phyloP scores from a whole-genome alignment of 2,888 invertebrate species.

The Crepidodera aurea region DNA sequence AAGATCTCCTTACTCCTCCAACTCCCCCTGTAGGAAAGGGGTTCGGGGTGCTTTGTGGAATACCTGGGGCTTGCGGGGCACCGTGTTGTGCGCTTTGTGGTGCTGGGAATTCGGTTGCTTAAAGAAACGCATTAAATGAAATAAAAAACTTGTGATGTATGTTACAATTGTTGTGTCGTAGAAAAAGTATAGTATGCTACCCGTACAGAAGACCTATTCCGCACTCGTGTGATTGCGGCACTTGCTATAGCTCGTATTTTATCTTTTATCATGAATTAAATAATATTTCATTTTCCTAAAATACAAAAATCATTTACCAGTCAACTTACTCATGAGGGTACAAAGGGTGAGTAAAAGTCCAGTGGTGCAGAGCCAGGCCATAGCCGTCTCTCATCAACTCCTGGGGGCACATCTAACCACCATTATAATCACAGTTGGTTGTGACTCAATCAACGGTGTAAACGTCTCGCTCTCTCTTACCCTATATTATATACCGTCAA shows the following conservation, averaged over 20 bases:
- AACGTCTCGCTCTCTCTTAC: background rate
- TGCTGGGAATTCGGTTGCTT: slow-evolving; percentile 63
- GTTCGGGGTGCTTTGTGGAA: slow-evolving; percentile 63
- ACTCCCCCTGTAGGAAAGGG: slow-evolving; percentile 65
- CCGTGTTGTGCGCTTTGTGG: slow-evolving; percentile 66
- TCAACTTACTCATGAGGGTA: slow-evolving; percentile 59
- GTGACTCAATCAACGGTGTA: background rate
- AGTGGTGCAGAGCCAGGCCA: slow-evolving; percentile 63
- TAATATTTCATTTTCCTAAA: no score
- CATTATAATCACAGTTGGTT: slow-evolving; percentile 35
- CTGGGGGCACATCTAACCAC: slow-evolving; percentile 45
- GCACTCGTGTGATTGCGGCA: background rate
- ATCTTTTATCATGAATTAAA: background rate
- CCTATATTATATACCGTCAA: background rate
- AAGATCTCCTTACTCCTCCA: slow-evolving; percentile 67
- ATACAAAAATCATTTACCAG: no score
- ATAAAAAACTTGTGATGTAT: slow-evolving; percentile 27
- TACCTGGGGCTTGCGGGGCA: slow-evolving; percentile 61
- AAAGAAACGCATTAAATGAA: no score
- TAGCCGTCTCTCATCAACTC: slow-evolving; percentile 61
- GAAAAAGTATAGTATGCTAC: background rate
- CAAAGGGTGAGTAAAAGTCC: slow-evolving; percentile 61
- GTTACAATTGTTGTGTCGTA: background rate
- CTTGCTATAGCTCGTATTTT: no score
- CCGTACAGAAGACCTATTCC: no score